A percentile compares a stretch with the other conserved stretches of the same genome.
These are phyloP conservation scores for Amorpha juglandis DNA, from an alignment of 2,888 invertebrate species.

Conservation along the genomic window DNA sequence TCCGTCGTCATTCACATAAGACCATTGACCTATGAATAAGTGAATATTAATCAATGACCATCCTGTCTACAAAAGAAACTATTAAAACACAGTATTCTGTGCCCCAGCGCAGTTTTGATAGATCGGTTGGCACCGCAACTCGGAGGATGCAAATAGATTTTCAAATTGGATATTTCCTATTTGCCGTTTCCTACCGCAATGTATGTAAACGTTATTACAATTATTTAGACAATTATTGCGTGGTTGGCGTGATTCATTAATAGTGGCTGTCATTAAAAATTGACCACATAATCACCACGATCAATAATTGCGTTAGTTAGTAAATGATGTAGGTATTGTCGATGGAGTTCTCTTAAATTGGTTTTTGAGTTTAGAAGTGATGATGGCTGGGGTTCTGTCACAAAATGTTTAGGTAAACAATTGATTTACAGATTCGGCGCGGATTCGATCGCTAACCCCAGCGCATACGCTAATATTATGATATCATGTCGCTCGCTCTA, in stretches of 20 bases:
- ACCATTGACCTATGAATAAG: conserved; percentile 23
- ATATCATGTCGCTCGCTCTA: too few species aligned
- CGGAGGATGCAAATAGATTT: conserved; percentile 69
- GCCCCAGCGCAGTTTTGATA: conserved; percentile 33
- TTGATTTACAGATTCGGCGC: too few species aligned
- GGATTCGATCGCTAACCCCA: too few species aligned
- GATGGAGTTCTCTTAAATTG: neutral
- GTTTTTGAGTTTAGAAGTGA: neutral
- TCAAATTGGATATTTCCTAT: conserved; percentile 71
- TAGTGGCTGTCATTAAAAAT: neutral
- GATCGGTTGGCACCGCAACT: conserved; percentile 45
- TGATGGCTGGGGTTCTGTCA: too few species aligned
- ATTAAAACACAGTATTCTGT: conserved; percentile 13
- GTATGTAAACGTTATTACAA: conserved; percentile 17
- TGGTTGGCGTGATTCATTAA: neutral
- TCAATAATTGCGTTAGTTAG: neutral
- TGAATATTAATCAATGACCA: conserved; percentile 23
- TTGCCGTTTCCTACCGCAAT: conserved; percentile 43
- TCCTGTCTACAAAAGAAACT: conserved; percentile 19
- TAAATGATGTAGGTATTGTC: neutral
- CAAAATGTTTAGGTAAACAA: too few species aligned
- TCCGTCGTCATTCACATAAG: conserved; percentile 19
- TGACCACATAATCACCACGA: neutral
- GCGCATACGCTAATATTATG: too few species aligned
- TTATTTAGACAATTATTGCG: neutral